Evolutionary conservation across 2,888 invertebrate species (phyloP).

Genomic region (Heliconius charithonia): DNA sequence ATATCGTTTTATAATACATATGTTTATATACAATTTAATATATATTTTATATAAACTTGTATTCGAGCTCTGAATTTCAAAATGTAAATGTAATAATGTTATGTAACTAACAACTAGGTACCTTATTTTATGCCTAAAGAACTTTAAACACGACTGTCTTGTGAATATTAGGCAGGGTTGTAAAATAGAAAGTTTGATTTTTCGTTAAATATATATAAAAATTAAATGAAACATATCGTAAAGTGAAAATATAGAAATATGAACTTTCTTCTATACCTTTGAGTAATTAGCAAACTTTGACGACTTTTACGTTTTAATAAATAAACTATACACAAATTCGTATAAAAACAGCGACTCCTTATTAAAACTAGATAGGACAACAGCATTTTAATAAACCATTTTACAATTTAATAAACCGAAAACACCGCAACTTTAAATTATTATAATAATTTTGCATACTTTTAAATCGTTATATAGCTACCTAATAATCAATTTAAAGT

Average conservation of each 20-base stretch:
- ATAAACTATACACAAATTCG: not conserved
- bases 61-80: conserved; percentile 9
- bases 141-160: conserved; percentile 26
- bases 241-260: not conserved
- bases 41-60: not conserved
- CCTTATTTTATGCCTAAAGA: conserved; percentile 29
- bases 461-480: not conserved
- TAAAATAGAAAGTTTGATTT: conserved; percentile 4
- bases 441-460: not conserved
- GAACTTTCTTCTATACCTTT: not conserved
- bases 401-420: not conserved
- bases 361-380: not conserved
- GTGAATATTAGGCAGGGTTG: conserved; percentile 31
- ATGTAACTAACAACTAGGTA: conserved; percentile 34
- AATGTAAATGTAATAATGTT: conserved; percentile 27
- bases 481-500: not conserved
- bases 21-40: not conserved
- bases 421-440: not conserved
- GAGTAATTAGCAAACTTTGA: not conserved
- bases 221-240: not conserved
- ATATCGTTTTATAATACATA: not conserved
- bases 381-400: not conserved
- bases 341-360: not conserved
- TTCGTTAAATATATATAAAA: not conserved
- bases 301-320: not conserved